Evolutionary conservation across 2,797 vertebrate species (phyloP).

Genomic region (Fringilla coelebs): DNA sequence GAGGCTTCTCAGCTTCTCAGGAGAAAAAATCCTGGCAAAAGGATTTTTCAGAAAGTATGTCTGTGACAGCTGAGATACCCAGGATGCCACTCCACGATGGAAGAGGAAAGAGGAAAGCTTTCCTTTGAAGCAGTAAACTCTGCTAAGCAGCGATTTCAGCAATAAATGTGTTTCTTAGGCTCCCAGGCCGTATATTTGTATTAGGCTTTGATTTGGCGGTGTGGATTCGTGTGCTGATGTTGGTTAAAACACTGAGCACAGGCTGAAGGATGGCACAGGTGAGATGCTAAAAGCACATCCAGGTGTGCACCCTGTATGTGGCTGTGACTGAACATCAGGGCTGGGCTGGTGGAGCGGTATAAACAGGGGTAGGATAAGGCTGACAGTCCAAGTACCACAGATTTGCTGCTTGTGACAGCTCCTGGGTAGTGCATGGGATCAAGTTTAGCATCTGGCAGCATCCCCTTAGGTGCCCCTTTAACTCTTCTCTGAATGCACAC

Average conservation of each 20-base stretch:
- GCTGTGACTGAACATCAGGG: not conserved
- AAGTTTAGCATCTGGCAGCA: not conserved
- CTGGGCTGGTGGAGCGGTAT: rapidly evolving
- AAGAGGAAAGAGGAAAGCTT: not conserved
- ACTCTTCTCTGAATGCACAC: not conserved
- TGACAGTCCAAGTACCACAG: not conserved
- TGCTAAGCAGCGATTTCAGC: not conserved
- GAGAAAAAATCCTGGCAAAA: not conserved
- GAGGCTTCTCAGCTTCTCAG: not conserved
- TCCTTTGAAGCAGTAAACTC: not conserved
- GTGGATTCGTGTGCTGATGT: rapidly evolving
- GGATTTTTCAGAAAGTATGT: not conserved
- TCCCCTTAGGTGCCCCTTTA: not conserved
- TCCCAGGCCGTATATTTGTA: not conserved
- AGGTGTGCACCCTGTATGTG: too few species aligned
- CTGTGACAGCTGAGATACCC: not conserved
- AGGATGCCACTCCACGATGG: not conserved
- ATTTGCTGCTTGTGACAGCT: not conserved
- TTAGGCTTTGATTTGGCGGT: not conserved
- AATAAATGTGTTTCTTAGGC: not conserved
- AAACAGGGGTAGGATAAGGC: not conserved
- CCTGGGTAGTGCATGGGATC: rapidly evolving
- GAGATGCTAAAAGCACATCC: not conserved
- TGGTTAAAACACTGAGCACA: not conserved
- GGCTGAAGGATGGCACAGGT: not conserved